Evolutionary conservation across 1,140 invertebrate genomes (phyloP), one percentile per base, ranked within the genome.

Genomic region (Triops longicaudatus): DNA sequence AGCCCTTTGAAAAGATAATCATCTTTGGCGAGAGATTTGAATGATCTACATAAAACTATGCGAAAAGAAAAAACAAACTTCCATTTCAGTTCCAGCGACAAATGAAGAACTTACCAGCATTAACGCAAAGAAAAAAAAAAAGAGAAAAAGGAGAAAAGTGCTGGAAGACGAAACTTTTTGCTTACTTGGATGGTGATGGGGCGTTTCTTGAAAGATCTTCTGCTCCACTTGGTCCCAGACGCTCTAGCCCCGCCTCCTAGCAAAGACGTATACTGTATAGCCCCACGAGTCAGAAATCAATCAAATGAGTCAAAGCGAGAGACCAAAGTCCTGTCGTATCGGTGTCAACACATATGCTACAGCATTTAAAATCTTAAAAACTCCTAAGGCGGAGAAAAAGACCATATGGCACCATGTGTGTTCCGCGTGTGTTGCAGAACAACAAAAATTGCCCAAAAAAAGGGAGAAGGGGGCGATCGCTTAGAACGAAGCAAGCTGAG

Each of bases 171-270:
- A 37, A 37, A 37, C 22, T 63, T 63, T 63, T 63, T 63, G 50
- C 50, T 22, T 63, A 63, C 50, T 63, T 63, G 50, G 50, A 63
- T 63, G 50, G 50, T 63, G 50, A 63, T 63, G 50, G 50, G 50
- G 50, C 50, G 50, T 63, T 63, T 63, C n/a, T 63, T 63, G 17
- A 63, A 63, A 22, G 50, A 63, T 63, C 50, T 63, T 63, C 50
- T 22, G 50, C 50, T 63, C 50, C 50, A 63, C 50, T 63, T 63
- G 50, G 50, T 63, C 50, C 50, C 50, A 10, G 50, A 63, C 14
- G n/a, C 50, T 22, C 50, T 17, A 63, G 14, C 50, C 50, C 50
- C 50, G n/a, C 50, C 50, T 63, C 14, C 50, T 63, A 22, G 44
- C 17, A 63, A 63, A 63, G 22, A 63, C 50, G 17, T 17, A 17